These are phyloP conservation scores for Sebastes kiyomatsui DNA, from an alignment of 2,797 vertebrate species.

Conservation along the genomic window DNA sequence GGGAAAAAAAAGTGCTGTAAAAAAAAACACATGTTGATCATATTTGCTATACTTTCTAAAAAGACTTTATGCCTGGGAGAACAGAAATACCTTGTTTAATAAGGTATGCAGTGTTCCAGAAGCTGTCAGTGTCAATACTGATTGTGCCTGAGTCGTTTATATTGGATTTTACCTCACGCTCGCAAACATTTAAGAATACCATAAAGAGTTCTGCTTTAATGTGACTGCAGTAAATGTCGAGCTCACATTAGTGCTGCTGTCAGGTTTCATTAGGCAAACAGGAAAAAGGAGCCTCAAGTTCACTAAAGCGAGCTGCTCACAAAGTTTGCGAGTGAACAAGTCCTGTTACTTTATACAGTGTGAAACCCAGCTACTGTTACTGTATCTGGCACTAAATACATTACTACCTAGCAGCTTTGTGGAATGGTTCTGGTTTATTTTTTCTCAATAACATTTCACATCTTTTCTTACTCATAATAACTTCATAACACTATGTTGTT, in stretches of 20 bases:
- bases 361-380: neutral
- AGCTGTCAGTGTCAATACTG: neutral
- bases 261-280: conserved; percentile 56
- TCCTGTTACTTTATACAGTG: neutral
- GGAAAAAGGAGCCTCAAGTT: conserved; percentile 2
- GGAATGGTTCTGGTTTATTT: neutral
- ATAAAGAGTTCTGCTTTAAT: conserved; percentile 41
- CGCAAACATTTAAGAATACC: conserved; percentile 35
- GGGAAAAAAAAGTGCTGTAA: neutral
- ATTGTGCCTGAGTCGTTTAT: neutral
- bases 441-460: neutral
- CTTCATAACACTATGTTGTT: neutral
- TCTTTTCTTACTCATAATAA: neutral
- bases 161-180: conserved; percentile 27
- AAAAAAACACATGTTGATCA: neutral
- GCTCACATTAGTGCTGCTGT: conserved; percentile 54
- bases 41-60: neutral
- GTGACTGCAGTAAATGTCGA: conserved; percentile 25
- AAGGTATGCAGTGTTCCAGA: neutral
- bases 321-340: conserved; percentile 16
- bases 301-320: conserved; percentile 9
- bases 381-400: neutral
- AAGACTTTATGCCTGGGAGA: neutral
- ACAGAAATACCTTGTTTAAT: neutral
- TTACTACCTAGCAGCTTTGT: neutral